Evolutionary conservation across 2,113 vertebrate species (phyloP), one percentile per base, ranked within the genome.

Genomic region (Aramus guarauna): DNA sequence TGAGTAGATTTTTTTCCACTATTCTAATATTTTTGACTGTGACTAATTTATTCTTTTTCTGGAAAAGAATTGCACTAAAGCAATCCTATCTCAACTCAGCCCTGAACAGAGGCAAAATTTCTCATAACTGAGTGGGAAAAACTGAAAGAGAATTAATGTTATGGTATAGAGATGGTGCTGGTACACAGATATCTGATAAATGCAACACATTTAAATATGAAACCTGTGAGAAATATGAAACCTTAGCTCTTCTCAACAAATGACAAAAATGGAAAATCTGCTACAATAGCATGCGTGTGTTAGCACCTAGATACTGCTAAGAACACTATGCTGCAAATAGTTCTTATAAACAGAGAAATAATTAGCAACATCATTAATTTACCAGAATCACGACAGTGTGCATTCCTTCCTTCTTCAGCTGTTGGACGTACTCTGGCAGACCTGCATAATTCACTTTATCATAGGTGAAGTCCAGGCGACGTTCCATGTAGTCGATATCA

Each of bases 401-500:
- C 94, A 98, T 98, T 53, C 99, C 98, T 37, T 98, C 92, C 50
- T 92, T 97, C 93, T 99, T 98, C 92, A 99, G 96, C 83, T 99
- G 98, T n/a, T 98, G 96, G 24, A 98, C 89, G 94, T 99, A 99
- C 67, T 98, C 83, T 60, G 99, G 98, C 45, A 99, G 97, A 30
- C 98, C 98, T 1, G 24, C 94, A 93, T 98, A 99, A 9, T 98
- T 98, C 37, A 91, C 94, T 95, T 97, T 96, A 73, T 99, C 98
- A n/a, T 99, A 99, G 2, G 98, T 99, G 29, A 99, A 99, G 94
- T 99, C 98, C 96, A 99, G 97, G 73, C 96, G 98, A 21, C 98
- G 85, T 63, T 99, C 99, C 99, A 99, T 99, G 95, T 98, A 99
- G 97, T 99, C 98, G 6, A 99, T 99, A 91, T 99, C 99, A 45